Conservation (phyloP, 2,113 vertebrate genomes). For the Pygoscelis adeliae region DNA sequence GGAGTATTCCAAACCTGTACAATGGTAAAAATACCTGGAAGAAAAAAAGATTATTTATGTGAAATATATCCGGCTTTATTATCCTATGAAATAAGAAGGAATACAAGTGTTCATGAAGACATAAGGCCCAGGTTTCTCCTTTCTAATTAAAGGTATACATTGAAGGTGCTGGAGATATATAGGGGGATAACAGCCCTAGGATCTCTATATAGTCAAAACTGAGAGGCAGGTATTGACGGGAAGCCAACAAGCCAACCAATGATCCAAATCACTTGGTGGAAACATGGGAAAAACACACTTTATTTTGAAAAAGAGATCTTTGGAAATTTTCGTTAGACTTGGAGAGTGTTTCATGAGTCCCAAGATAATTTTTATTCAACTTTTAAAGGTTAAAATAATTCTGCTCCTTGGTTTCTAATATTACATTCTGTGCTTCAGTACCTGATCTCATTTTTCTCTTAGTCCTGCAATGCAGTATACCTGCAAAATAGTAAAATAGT, state of each 20-base stretch:
- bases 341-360: fast-evolving
- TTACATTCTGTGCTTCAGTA: background rate
- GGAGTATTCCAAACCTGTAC: background rate
- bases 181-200: fast-evolving
- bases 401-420: background rate
- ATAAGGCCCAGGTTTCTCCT: background rate
- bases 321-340: background rate
- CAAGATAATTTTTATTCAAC: background rate
- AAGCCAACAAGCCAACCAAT: background rate
- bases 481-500: background rate
- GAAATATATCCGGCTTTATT: background rate
- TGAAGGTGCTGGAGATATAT: background rate
- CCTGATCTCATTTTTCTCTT: background rate
- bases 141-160: background rate
- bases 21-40: background rate
- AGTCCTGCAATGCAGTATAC: background rate
- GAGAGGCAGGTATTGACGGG: background rate
- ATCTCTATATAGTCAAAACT: background rate
- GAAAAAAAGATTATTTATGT: fast-evolving
- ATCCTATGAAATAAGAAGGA: background rate
- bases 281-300: background rate
- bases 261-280: background rate
- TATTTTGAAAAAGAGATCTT: background rate
- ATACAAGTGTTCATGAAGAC: background rate
- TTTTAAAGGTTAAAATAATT: background rate